Evolutionary conservation across 2,113 vertebrate genomes (phyloP).

Genomic region (Crocuta crocuta): DNA sequence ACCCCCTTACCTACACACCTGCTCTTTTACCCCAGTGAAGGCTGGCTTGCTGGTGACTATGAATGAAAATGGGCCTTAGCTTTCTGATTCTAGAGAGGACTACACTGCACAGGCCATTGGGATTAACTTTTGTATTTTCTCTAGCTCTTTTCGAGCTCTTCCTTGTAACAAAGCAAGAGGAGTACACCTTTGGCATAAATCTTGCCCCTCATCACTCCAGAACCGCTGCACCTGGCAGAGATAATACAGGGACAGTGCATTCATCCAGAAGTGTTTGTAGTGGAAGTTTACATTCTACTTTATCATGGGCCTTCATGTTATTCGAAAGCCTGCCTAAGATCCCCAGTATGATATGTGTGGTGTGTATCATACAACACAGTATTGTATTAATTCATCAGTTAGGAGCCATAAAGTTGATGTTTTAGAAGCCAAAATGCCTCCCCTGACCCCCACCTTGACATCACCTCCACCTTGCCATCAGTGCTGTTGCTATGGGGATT

Average conservation of each 20-base stretch:
- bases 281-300: neutral
- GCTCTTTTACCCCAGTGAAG: no score
- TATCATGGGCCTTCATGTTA: neutral
- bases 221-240: neutral
- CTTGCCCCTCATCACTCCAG: neutral
- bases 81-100: neutral
- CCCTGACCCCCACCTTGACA: neutral
- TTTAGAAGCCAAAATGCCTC: neutral
- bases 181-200: neutral
- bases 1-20: neutral
- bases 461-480: neutral
- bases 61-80: neutral
- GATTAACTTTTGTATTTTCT: neutral
- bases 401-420: neutral
- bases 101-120: fast-evolving
- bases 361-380: neutral
- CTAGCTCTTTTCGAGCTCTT: neutral
- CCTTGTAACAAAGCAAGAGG: neutral
- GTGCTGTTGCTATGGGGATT: neutral
- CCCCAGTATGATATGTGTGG: neutral
- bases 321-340: neutral
- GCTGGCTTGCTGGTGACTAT: neutral
- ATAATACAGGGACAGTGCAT: neutral
- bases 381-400: neutral
- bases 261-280: neutral